Base-by-base conservation (phyloP, 2,797 vertebrate genomes). In the Propithecus deckenii region DNA sequence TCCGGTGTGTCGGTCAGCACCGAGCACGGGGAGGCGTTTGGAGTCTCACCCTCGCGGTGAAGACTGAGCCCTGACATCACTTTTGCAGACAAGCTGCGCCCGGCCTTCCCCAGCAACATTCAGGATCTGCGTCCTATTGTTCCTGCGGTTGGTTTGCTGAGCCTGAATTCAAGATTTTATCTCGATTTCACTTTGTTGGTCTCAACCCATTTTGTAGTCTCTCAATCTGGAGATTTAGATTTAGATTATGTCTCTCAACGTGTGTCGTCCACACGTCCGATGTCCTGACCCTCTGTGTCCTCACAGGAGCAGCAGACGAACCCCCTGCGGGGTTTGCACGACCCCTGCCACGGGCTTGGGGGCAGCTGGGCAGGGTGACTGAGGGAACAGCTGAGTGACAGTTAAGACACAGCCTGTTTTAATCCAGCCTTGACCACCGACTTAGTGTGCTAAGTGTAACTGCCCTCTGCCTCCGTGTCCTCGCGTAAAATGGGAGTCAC, bases 41-140 rank as follows among this genome's bases (percentile, higher is more conserved):
- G 43, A 43, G 43, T 18, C 41, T 25, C 23, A 2, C 1, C 13
- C 25, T 3, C 28, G 7, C 3, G 15, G 71, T 2, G 15, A 46
- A 2, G 17, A 46, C 18, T 0, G 28, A 18, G 41, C 18, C 15
- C 5, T 2, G 7, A 35, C 1, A 4, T 2, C 13, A 3, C 30
- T 18, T 2, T 0, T 20, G 30, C n/a, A 50, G 22, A 41, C 0
- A 0, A 13, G 50, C 11, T 15, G 1, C 0, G 0, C 5, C 57
- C 5, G 10, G 38, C 2, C 55, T 3, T 3, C 32, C 18, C 75
- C 9, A 0, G 4, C 1, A 0, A 32, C 3, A 5, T 0, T 7
- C 0, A 12, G 15, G 0, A 1, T 1, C 83, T 7, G 7, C 9
- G 1, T 2, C 30, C 61, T 2, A 0, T 1, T 1, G 0, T 23